A percentile compares a stretch with the other conserved stretches of the same genome.
Conservation (phyloP, 1,140 invertebrate genomes). For the Drosophila sp. region DNA sequence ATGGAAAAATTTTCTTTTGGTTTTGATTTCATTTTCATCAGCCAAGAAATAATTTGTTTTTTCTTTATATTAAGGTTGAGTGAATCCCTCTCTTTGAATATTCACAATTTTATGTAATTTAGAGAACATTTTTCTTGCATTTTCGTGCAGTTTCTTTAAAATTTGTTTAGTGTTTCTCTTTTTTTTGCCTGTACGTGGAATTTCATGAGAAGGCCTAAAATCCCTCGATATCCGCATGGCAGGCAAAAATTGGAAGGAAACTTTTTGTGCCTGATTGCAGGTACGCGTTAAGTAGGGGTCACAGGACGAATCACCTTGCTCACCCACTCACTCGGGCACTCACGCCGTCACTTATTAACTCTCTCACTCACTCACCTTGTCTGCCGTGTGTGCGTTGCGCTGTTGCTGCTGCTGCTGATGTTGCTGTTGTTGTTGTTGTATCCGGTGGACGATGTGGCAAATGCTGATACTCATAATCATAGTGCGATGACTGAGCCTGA, state of each 20-base stretch:
- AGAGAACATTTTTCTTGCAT: background rate
- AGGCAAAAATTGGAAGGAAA: no score
- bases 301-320: background rate
- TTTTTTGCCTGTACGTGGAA: background rate
- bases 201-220: background rate
- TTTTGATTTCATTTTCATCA: no score
- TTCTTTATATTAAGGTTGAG: no score
- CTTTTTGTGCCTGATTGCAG: background rate
- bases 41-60: no score
- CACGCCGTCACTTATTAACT: background rate
- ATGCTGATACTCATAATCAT: conserved; percentile 77
- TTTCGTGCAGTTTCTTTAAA: background rate
- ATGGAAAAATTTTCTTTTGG: background rate
- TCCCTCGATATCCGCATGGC: background rate
- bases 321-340: background rate
- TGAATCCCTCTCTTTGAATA: no score
- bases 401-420: conserved; percentile 60
- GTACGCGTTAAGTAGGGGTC: background rate
- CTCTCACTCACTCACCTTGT: conserved; percentile 70
- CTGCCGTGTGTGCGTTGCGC: conserved; percentile 79
- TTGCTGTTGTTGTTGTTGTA: conserved; percentile 40
- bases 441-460: conserved; percentile 76
- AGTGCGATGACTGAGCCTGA: conserved; percentile 64
- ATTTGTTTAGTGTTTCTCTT: background rate
- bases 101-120: no score